Base-by-base conservation (phyloP, 2,797 vertebrate genomes). In the Oryzias dopingdopingensis region DNA sequence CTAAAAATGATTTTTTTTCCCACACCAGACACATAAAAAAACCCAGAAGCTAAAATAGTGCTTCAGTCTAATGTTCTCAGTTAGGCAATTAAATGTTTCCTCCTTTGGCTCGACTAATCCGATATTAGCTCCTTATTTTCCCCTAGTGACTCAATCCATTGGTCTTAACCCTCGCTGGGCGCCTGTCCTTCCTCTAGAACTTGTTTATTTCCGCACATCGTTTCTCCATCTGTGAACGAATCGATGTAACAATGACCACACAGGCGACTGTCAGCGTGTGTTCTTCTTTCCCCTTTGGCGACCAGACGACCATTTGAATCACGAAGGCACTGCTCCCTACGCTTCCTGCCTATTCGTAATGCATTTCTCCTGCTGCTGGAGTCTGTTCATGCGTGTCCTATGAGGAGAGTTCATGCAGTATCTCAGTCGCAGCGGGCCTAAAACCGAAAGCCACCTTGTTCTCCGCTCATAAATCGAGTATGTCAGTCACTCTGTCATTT, bases 401-500 rank as follows among this genome's bases (percentile, higher is more conserved):
- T 82, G 78, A 77, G 65, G 61, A 57, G 78, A 79, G 79, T 80
- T 72, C 77, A 22, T 70, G 76, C 51, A 78, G 79, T 70, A 74
- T 85, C 82, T 87, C 76, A 71, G 74, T 83, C 51, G 26, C 72
- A 62, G 22, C 32, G 72, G 69, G 79, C 55, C 61, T 78, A 59
- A 83, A 82, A 79, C 45, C 75, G 76, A 86, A 81, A 85, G 70
- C 82, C 68, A 55, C 71, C 61, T 62, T 70, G 65, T 65, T 63
- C 69, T 59, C 66, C 14, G 52, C 48, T 65, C 18, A 47, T 85
- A 81, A 87, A 83, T 82, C 59, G 47, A 70, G 66, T 23, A 46
- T 61, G 74, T 70, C 66, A 42, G 52, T 67, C n/a, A n/a, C n/a
- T n/a, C 70, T 85, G 71, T 85, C 65, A 81, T 87, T 81, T 84